Conservation (phyloP, 2,888 invertebrate genomes). For the Halocaridina rubra region DNA sequence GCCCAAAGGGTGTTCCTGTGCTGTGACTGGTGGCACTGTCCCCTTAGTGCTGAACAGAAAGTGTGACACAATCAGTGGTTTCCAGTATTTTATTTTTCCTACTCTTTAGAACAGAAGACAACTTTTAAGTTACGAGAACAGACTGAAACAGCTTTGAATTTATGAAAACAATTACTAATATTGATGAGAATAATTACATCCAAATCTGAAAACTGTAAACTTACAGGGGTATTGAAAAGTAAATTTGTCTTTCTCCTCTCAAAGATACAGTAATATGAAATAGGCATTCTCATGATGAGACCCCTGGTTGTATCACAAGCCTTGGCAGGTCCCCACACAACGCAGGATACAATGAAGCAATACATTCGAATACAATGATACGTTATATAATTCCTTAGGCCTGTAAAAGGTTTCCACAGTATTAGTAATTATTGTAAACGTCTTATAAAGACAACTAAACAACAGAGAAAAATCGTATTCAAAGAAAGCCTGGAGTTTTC, state of each 20-base stretch:
- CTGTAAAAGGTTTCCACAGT: background rate
- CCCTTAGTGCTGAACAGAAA: constrained; percentile 20
- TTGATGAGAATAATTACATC: too few species aligned
- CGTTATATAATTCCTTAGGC: background rate
- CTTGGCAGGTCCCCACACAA: constrained; percentile 34
- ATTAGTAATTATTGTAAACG: background rate
- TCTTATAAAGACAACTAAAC: background rate
- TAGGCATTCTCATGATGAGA: background rate
- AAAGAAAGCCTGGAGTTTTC: constrained; percentile 28
- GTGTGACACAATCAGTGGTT: constrained; percentile 1
- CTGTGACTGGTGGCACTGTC: constrained; percentile 23
- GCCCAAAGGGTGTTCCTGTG: background rate
- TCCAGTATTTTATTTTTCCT: background rate
- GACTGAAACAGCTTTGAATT: too few species aligned
- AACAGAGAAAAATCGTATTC: background rate
- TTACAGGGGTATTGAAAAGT: too few species aligned
- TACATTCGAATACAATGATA: constrained; percentile 23
- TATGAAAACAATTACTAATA: too few species aligned
- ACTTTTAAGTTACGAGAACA: too few species aligned
- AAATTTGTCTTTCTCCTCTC: too few species aligned
- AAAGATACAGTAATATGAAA: too few species aligned
- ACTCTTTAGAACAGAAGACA: too few species aligned
- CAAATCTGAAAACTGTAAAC: too few species aligned
- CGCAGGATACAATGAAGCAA: constrained; percentile 27
- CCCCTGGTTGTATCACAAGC: constrained; percentile 5